Base-by-base conservation (phyloP, 1,140 invertebrate genomes). In the Belonocnema kinseyi region DNA sequence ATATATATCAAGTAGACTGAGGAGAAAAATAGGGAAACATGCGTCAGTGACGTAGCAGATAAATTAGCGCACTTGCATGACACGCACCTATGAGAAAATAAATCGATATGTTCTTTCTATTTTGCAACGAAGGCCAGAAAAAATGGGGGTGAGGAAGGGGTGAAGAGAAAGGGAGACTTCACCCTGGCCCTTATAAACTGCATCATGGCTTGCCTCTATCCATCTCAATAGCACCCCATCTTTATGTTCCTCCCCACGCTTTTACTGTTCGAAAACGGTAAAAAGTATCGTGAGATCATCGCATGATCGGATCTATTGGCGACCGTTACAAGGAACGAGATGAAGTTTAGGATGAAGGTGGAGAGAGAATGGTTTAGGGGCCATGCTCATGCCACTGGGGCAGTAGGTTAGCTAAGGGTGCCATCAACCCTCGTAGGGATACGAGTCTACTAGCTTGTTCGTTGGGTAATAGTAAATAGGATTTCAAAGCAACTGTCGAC, bases 361-460 rank as follows among this genome's bases (percentile, higher is more conserved):
- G 33, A 66, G 33, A 66, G 61, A 66, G 61, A 66, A 66, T 66
- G 76, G 78, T 85, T 83, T 85, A 85, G 83, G 83, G 86, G 82
- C 76, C 80, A 86, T 81, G 83, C 87, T 85, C 78, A 79, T 86
- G 82, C 74, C 82, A 90, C 82, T 91, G 87, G 90, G 90, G 88
- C 90, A 91, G 87, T 91, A 87, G 90, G 90, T 91, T 91, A 91
- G 85, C 82, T 84, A 87, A 83, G 88, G 88, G 88, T 83, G 80
- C 79, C 85, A 83, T 86, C 82, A 84, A 85, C 82, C 82, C 87
- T 88, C 85, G 80, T 83, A 84, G 81, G 81, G 77, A 51, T 75
- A 76, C 75, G 40, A n/a, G 73, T 17, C 53, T 54, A 51, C 19
- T 66, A 13, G 58, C 33, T 81, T 78, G 79, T 72, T 76, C 77